Conservation (phyloP, 2,797 vertebrate species). For the Gobio occitaniae region DNA sequence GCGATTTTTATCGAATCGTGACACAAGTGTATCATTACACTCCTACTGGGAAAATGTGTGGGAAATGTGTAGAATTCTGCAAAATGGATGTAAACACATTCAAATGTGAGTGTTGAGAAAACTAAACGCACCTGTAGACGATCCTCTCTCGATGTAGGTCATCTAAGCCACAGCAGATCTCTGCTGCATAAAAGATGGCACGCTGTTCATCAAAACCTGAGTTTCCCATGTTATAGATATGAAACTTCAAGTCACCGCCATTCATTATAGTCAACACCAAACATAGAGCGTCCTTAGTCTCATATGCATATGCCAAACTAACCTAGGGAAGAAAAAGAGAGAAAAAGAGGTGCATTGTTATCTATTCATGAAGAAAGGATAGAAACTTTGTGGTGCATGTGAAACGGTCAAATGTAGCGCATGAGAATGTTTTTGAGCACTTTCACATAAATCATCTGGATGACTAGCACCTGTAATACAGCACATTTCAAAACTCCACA, state of each 20-base stretch:
- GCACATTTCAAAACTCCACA: background rate
- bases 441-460: background rate
- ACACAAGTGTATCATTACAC: too few relatives aligned
- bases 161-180: slow-evolving; percentile 93
- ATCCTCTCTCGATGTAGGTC: slow-evolving; percentile 92
- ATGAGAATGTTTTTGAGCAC: slow-evolving; percentile 1
- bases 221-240: slow-evolving; percentile 98
- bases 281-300: slow-evolving; percentile 97
- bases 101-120: background rate
- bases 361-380: slow-evolving; percentile 38
- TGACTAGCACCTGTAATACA: background rate
- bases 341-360: slow-evolving; percentile 48
- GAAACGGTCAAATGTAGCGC: background rate
- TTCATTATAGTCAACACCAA: slow-evolving; percentile 98
- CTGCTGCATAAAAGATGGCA: slow-evolving; percentile 93
- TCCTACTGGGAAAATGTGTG: too few relatives aligned
- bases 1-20: too few relatives aligned
- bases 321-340: slow-evolving; percentile 76
- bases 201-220: slow-evolving; percentile 94
- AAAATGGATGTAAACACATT: background rate
- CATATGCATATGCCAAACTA: slow-evolving; percentile 94
- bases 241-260: slow-evolving; percentile 96
- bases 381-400: background rate
- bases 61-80: background rate
- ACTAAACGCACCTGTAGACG: slow-evolving; percentile 86